Evolutionary conservation across 2,888 invertebrate genomes (phyloP).

Genomic region (Sepioteuthis lessoniana): DNA sequence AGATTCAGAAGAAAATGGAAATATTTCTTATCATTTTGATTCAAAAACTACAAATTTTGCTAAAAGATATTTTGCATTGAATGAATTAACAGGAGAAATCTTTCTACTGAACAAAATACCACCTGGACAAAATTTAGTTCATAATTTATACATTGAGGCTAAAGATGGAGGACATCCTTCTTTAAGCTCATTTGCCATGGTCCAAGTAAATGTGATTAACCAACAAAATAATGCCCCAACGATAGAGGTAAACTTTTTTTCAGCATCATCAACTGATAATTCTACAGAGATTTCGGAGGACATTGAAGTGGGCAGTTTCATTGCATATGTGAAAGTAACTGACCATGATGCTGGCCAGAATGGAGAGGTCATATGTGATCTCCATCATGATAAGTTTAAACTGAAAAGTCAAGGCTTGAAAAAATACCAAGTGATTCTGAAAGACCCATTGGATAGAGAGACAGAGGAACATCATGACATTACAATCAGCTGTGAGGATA

Average conservation of each 20-base stretch:
- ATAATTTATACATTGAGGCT: not conserved
- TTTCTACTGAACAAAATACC: not conserved
- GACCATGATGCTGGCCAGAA: conserved; percentile 14
- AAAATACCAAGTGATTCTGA: conserved; percentile 20
- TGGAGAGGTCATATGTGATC: not conserved
- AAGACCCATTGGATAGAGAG: conserved; percentile 14
- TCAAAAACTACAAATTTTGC: too few relatives aligned
- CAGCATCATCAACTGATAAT: not conserved
- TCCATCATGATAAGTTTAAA: conserved; percentile 14
- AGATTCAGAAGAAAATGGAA: too few relatives aligned
- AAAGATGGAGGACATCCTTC: not conserved
- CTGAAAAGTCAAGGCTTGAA: conserved; percentile 11
- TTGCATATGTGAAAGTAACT: conserved; percentile 1
- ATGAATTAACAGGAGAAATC: too few relatives aligned
- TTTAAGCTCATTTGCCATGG: not conserved
- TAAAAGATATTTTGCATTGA: too few relatives aligned
- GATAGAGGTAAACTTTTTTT: not conserved
- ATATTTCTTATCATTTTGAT: too few relatives aligned
- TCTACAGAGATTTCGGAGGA: not conserved
- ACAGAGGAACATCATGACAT: not conserved
- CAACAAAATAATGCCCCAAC: not conserved
- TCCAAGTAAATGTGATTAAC: not conserved
- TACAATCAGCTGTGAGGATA: conserved; percentile 33
- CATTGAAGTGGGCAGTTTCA: conserved; percentile 11
- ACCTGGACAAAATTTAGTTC: not conserved